Percentiles rank a stretch among this genome's conserved stretches.
Conservation (phyloP, 2,113 vertebrate genomes). For the Eulemur macaco region DNA sequence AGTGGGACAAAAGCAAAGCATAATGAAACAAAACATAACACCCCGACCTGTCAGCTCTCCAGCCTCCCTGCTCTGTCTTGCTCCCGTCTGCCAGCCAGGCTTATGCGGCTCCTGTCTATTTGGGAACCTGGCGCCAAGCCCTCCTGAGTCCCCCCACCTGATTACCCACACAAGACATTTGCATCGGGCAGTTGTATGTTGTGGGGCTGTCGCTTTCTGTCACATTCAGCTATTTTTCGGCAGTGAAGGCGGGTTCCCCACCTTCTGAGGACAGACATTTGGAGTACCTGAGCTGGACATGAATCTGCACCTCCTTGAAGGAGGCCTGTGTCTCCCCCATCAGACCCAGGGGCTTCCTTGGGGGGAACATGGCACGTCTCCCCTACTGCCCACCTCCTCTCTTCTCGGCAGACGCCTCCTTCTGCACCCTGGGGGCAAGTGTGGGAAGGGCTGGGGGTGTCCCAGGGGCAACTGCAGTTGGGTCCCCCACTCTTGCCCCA, state of each 20-base stretch:
- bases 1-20: conserved; percentile 50
- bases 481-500: neutral
- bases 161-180: neutral
- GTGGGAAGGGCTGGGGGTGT: neutral
- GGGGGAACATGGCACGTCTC: rapidly evolving
- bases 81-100: neutral
- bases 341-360: neutral
- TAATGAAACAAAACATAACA: neutral
- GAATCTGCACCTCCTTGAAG: neutral
- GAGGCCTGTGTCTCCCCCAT: neutral
- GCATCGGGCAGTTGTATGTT: neutral
- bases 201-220: neutral
- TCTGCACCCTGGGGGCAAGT: neutral
- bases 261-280: neutral
- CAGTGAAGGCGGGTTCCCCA: neutral
- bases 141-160: too few relatives aligned
- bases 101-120: neutral
- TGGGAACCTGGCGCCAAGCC: neutral
- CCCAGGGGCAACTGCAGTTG: neutral
- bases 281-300: neutral
- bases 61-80: neutral
- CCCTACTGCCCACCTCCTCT: neutral
- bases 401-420: neutral
- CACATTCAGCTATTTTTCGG: neutral
- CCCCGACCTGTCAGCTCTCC: neutral